Percentiles rank a stretch among this genome's conserved stretches.
phyloP scores from a whole-genome alignment of 2,888 invertebrate genomes.

The Oconnorella tubifera region DNA sequence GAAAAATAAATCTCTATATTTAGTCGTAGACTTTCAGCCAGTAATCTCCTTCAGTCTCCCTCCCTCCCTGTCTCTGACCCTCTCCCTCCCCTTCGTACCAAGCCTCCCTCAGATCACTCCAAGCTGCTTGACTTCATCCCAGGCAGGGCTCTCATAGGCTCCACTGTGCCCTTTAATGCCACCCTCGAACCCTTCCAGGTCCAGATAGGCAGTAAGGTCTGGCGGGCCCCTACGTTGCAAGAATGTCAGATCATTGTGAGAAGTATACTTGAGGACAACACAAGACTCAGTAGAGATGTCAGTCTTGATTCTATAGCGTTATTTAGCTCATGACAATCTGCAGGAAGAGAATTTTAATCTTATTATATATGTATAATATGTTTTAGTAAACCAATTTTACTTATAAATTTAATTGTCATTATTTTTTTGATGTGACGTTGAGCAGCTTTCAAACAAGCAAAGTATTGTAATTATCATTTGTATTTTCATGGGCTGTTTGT shows the following conservation, averaged over 20 bases:
- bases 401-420: too few relatives aligned
- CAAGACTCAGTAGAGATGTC: background rate
- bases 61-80: background rate
- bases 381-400: too few relatives aligned
- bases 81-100: background rate
- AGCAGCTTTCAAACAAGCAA: too few relatives aligned
- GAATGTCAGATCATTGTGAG: conserved; percentile 7
- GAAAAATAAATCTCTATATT: too few relatives aligned
- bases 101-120: conserved; percentile 3
- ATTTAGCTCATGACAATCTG: too few relatives aligned
- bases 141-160: background rate
- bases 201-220: background rate
- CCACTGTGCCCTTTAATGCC: conserved; percentile 4
- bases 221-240: background rate
- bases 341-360: too few relatives aligned
- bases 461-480: too few relatives aligned
- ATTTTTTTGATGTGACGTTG: too few relatives aligned
- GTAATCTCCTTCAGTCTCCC: background rate
- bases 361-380: too few relatives aligned
- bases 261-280: background rate
- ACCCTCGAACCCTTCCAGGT: background rate
- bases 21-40: background rate
- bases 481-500: too few relatives aligned
- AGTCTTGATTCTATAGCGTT: background rate
- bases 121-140: background rate